phyloP scores from a whole-genome alignment of 1,140 invertebrate species.

The Potamilus streckersoni region DNA sequence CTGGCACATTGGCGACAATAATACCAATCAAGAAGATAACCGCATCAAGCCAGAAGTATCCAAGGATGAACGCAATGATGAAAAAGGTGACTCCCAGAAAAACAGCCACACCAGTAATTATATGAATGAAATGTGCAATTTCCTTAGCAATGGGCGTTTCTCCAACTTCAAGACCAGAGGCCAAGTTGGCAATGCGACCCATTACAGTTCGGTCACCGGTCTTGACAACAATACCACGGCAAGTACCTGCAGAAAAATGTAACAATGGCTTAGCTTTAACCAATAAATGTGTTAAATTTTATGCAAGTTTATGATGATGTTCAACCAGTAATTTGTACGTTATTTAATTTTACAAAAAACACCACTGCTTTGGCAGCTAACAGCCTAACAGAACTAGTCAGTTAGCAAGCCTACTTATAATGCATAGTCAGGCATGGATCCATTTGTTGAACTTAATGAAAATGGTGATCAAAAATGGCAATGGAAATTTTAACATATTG shows the following conservation, averaged over 20 bases:
- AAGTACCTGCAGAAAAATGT: conserved; percentile 76
- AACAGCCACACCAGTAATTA: conserved; percentile 98
- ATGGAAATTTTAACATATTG: too few relatives aligned
- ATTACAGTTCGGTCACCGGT: conserved; percentile 99
- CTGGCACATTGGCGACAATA: conserved; percentile 98
- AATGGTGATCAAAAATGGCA: too few relatives aligned
- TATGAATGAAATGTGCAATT: conserved; percentile 98
- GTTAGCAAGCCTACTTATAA: too few relatives aligned
- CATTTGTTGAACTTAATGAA: too few relatives aligned
- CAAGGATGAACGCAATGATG: conserved; percentile 95
- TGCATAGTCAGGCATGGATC: too few relatives aligned
- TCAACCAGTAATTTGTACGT: too few relatives aligned
- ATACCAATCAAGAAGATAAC: conserved; percentile 99
- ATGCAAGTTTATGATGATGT: too few relatives aligned
- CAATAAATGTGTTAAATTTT: too few relatives aligned
- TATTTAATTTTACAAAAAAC: too few relatives aligned
- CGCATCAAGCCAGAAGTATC: conserved; percentile 98
- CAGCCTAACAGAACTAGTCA: too few relatives aligned
- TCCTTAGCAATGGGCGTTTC: conserved; percentile 98
- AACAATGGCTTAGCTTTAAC: too few relatives aligned
- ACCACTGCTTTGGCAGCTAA: too few relatives aligned
- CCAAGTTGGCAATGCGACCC: conserved; percentile 97
- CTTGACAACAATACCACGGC: conserved; percentile 94
- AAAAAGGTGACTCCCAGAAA: conserved; percentile 98
- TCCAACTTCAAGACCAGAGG: conserved; percentile 95